These are phyloP conservation scores for Pinctada fucata DNA, from an alignment of 2,888 invertebrate species.

Conservation along the genomic window DNA sequence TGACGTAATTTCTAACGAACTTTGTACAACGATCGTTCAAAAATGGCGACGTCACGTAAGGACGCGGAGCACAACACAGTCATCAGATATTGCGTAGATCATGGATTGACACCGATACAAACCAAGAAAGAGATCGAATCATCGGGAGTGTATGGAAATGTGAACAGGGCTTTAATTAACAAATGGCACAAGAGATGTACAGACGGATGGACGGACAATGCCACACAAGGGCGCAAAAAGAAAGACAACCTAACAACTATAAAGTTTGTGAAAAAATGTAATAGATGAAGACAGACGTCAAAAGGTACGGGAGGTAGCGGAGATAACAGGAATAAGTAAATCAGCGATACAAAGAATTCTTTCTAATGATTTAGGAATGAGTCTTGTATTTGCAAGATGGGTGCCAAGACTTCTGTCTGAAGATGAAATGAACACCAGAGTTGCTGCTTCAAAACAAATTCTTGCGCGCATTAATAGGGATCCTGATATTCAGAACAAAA, in stretches of 20 bases:
- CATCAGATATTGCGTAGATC: neutral
- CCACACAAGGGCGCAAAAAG: neutral
- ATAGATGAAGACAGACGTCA: no score
- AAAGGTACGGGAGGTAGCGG: no score
- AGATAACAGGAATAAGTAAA: no score
- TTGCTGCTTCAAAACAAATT: no score
- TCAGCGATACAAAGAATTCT: no score
- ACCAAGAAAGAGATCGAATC: neutral
- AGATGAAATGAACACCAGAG: no score
- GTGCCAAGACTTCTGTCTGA: no score
- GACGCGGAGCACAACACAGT: neutral
- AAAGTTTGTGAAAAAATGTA: no score
- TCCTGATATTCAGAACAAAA: no score
- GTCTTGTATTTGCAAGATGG: no score
- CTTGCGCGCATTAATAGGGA: no score
- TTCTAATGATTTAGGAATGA: no score
- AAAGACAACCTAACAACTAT: neutral
- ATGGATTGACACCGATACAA: neutral
- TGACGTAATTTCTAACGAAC: neutral
- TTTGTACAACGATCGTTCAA: neutral
- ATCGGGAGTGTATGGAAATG: neutral
- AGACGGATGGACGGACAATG: neutral
- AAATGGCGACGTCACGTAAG: neutral
- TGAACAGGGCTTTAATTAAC: neutral
- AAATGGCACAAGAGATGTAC: neutral